A percentile compares a stretch with the other conserved stretches of the same genome.
Evolutionary conservation across 2,113 vertebrate genomes (phyloP).

Genomic region (Neotoma lepida): DNA sequence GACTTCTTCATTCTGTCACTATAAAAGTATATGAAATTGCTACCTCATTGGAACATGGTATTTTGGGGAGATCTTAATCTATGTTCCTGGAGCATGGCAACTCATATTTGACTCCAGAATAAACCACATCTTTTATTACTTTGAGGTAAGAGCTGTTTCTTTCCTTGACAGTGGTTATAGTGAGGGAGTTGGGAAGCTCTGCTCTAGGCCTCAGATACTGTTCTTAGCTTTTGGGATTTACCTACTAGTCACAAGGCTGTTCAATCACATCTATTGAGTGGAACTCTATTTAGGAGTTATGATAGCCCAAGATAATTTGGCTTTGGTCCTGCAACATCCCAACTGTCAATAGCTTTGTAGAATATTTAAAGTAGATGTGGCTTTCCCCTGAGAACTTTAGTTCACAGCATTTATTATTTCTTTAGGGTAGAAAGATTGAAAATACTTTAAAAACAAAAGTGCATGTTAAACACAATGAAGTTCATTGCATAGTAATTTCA

Average conservation of each 20-base stretch:
- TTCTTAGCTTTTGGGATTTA: neutral
- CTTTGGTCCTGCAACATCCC: neutral
- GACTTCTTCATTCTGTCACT: neutral
- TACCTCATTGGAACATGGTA: too few species aligned
- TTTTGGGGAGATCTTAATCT: neutral
- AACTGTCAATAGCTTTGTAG: neutral
- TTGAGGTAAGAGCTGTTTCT: neutral
- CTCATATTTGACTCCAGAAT: neutral
- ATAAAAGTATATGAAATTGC: neutral
- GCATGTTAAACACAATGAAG: neutral
- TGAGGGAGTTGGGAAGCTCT: neutral
- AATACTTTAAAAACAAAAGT: neutral
- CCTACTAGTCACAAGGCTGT: neutral
- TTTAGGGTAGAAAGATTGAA: neutral
- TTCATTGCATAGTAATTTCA: neutral
- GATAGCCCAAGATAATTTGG: neutral
- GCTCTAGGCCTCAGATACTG: neutral
- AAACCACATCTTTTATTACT: neutral
- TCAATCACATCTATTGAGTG: neutral
- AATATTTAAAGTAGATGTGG: neutral
- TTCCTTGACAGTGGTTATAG: neutral
- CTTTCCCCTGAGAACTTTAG: neutral
- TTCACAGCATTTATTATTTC: neutral
- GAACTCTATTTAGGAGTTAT: neutral
- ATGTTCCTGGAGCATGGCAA: neutral